A percentile compares a stretch with the other conserved stretches of the same genome.
These are phyloP conservation scores for Pristionchus maxplancki DNA, from an alignment of 2,888 invertebrate species.

Conservation along the genomic window DNA sequence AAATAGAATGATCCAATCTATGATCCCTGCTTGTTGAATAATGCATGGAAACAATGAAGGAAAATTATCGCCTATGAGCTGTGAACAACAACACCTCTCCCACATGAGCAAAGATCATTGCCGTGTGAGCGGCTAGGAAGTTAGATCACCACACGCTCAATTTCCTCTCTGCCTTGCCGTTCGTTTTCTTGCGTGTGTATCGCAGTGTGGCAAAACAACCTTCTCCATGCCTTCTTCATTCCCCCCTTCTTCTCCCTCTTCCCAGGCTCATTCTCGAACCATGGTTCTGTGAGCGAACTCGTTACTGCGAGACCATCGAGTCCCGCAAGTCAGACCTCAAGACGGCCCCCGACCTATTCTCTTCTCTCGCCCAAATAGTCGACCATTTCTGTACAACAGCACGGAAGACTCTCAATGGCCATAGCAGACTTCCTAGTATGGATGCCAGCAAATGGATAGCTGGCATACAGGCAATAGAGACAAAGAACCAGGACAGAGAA, in stretches of 20 bases:
- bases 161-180: background rate
- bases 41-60: too few relatives aligned
- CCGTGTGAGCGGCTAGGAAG: background rate
- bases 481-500: background rate
- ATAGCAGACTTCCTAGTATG: background rate
- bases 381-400: background rate
- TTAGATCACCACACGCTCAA: constrained; percentile 2
- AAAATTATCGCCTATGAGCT: background rate
- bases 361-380: background rate
- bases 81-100: background rate
- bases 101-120: background rate
- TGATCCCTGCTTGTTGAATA: background rate
- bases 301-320: background rate
- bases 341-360: background rate
- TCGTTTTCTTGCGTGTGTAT: background rate
- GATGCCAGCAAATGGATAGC: background rate
- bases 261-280: background rate
- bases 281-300: background rate
- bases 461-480: background rate
- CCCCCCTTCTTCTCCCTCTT: background rate
- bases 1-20: background rate
- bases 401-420: background rate
- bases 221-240: background rate
- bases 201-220: background rate
- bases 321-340: background rate